These are phyloP conservation scores for Eudyptes chrysolophus DNA, from an alignment of 2,113 vertebrate species.

Conservation along the genomic window DNA sequence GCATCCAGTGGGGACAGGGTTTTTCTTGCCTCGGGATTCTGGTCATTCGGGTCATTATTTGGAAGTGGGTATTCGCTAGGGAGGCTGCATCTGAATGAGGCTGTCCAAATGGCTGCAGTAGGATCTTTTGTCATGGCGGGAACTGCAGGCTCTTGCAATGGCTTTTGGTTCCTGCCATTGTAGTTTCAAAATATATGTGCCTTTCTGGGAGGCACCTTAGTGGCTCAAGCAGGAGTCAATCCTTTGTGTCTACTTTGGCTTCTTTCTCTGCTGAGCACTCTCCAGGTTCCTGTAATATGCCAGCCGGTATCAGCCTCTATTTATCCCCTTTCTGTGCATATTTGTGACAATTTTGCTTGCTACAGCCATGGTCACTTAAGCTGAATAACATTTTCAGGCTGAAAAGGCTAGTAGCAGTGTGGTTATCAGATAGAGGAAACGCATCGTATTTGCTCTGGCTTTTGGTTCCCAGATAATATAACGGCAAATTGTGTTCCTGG, in stretches of 20 bases:
- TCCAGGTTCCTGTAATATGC: background rate
- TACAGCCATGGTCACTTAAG: background rate
- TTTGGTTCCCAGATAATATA: background rate
- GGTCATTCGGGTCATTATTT: rapidly evolving
- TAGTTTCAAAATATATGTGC: background rate
- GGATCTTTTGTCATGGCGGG: background rate
- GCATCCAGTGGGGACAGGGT: rapidly evolving
- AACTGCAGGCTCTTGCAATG: background rate
- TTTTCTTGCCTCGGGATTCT: background rate
- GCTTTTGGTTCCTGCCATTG: background rate
- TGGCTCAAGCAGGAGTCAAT: background rate
- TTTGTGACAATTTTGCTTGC: background rate
- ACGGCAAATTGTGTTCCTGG: background rate
- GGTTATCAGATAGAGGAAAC: background rate
- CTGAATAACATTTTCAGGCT: background rate
- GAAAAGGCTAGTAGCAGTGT: background rate
- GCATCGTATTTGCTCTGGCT: background rate
- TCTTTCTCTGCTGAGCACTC: background rate
- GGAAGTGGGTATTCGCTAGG: background rate
- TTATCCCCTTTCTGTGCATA: background rate
- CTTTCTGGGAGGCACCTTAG: background rate
- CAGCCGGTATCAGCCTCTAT: background rate
- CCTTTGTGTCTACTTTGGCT: background rate
- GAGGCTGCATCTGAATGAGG: background rate
- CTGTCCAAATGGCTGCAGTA: background rate